These are phyloP conservation scores for Drosophila quasianomalipes DNA, from an alignment of 2,888 invertebrate genomes.

Conservation along the genomic window DNA sequence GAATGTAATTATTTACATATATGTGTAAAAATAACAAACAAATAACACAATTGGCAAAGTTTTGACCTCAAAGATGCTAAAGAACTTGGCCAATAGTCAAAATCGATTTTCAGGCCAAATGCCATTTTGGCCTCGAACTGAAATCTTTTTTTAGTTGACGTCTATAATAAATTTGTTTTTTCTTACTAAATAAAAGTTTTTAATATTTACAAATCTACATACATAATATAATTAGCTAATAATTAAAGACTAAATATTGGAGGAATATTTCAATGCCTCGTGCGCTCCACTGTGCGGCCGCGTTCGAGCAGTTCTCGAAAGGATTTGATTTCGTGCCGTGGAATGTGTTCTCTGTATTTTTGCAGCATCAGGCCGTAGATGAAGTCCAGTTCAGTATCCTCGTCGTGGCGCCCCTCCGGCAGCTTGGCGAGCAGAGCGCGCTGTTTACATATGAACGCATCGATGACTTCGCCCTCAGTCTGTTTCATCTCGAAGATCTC, in stretches of 20 bases:
- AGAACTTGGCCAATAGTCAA: neutral
- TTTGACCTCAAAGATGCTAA: neutral
- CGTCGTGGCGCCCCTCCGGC: constrained; percentile 82
- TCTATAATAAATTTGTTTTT: neutral
- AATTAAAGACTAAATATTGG: neutral
- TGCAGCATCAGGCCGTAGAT: constrained; percentile 77
- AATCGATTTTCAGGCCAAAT: neutral
- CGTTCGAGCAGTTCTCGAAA: constrained; percentile 80
- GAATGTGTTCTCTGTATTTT: constrained; percentile 78
- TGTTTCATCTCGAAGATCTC: constrained; percentile 81
- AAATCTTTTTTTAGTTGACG: neutral
- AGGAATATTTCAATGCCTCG: constrained; percentile 23
- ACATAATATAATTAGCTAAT: neutral
- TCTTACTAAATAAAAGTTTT: neutral
- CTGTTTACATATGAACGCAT: constrained; percentile 81
- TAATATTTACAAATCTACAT: neutral
- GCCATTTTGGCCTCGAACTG: neutral
- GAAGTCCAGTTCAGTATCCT: constrained; percentile 82
- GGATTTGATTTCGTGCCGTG: constrained; percentile 78
- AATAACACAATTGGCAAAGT: neutral
- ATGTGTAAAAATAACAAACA: neutral
- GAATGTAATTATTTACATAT: neutral
- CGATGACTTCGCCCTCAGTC: constrained; percentile 56
- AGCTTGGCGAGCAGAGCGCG: constrained; percentile 81
- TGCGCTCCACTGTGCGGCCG: constrained; percentile 79